A percentile compares a stretch with the other conserved stretches of the same genome.
These are phyloP conservation scores for Pseudeuparius sepicola DNA, from an alignment of 2,888 invertebrate genomes.

Conservation along the genomic window DNA sequence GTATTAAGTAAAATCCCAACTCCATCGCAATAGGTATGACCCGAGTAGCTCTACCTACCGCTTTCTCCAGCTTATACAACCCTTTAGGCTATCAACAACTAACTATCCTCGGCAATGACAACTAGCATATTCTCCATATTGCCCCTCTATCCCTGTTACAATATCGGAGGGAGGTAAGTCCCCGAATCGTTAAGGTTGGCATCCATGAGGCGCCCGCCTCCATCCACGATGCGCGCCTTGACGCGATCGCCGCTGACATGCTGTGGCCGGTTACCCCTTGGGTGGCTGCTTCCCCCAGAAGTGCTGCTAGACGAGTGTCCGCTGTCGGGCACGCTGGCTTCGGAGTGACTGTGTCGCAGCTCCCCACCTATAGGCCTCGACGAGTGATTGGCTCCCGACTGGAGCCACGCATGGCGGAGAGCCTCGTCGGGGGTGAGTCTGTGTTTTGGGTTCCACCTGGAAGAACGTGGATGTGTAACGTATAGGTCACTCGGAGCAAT, in stretches of 20 bases:
- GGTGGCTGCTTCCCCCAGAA: slow-evolving; percentile 31
- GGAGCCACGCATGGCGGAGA: slow-evolving; percentile 72
- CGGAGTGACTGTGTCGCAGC: slow-evolving; percentile 44
- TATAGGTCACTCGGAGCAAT: too few species aligned
- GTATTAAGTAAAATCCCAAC: too few species aligned
- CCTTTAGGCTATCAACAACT: slow-evolving; percentile 5
- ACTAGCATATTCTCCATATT: slow-evolving; percentile 7
- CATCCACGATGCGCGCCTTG: slow-evolving; percentile 37
- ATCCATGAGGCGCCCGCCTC: slow-evolving; percentile 33
- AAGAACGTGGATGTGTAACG: slow-evolving; percentile 24
- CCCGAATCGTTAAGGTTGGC: slow-evolving; percentile 51
- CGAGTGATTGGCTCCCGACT: slow-evolving; percentile 36
- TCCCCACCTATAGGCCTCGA: slow-evolving; percentile 31
- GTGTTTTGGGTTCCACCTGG: slow-evolving; percentile 85
- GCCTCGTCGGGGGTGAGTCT: slow-evolving; percentile 90
- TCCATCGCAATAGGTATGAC: too few species aligned
- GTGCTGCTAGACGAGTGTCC: slow-evolving; percentile 36
- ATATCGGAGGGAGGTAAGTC: slow-evolving; percentile 52
- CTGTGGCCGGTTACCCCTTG: slow-evolving; percentile 32
- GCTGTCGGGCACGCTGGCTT: slow-evolving; percentile 35
- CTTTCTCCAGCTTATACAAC: too few species aligned
- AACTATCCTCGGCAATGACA: slow-evolving; percentile 5
- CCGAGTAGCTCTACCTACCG: too few species aligned
- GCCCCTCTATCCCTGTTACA: too few species aligned
- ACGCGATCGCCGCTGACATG: slow-evolving; percentile 36